Percentiles rank a stretch among this genome's conserved stretches.
Conservation (phyloP, 2,113 vertebrate genomes). For the Glaucidium brasilianum region DNA sequence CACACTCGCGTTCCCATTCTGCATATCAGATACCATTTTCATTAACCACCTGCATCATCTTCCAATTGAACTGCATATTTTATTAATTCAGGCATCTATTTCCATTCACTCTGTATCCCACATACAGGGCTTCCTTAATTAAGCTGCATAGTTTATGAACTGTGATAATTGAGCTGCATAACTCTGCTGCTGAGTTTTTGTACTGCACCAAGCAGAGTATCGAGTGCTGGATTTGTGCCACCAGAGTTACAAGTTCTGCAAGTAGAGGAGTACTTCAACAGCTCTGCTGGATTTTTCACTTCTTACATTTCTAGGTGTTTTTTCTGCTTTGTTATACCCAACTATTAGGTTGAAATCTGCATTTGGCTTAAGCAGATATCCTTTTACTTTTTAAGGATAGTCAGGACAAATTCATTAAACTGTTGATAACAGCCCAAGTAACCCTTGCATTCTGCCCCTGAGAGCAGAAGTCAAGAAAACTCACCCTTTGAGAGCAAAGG, state of each 20-base stretch:
- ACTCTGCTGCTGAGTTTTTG: not conserved
- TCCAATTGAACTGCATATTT: conserved; percentile 45
- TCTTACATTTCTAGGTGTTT: not conserved
- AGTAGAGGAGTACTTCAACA: not conserved
- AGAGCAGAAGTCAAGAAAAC: not conserved
- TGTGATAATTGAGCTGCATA: conserved; percentile 38
- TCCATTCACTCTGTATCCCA: not conserved
- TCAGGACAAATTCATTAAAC: not conserved
- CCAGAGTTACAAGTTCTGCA: not conserved
- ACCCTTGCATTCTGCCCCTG: not conserved
- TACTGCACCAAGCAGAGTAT: not conserved
- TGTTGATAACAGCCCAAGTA: not conserved
- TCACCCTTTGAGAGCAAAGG: not conserved
- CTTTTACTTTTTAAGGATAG: not conserved
- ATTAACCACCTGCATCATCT: conserved; percentile 15
- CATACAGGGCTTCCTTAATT: not conserved
- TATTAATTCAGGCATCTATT: conserved; percentile 45
- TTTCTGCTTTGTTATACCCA: not conserved
- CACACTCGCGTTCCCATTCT: not conserved
- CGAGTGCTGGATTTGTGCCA: not conserved
- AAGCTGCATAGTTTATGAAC: conserved; percentile 26
- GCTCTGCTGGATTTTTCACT: not conserved
- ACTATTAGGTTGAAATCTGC: not conserved
- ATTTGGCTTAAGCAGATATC: not conserved
- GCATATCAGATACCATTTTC: conserved; percentile 43